These are phyloP conservation scores for Genyomyrus donnyi DNA, from an alignment of 2,113 vertebrate species.

Conservation along the genomic window DNA sequence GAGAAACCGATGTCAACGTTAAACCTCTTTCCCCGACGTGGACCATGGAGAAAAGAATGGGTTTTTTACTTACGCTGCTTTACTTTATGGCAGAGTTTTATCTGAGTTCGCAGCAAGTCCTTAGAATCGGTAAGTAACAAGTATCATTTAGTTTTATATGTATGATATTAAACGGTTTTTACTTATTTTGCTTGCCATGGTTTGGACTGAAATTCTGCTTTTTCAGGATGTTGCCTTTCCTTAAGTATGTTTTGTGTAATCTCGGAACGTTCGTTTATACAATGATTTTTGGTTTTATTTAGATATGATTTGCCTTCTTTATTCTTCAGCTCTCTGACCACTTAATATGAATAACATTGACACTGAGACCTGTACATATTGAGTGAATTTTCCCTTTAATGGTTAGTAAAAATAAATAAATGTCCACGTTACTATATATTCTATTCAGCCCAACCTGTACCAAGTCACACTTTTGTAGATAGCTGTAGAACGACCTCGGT, in stretches of 20 bases:
- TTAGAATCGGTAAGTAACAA: conserved; percentile 80
- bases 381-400: neutral
- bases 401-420: neutral
- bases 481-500: neutral
- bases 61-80: conserved; percentile 66
- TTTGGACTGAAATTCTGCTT: neutral
- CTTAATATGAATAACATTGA: neutral
- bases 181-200: neutral
- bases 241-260: neutral
- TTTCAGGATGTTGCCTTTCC: neutral
- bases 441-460: neutral
- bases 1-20: conserved; percentile 54
- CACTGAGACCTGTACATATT: neutral
- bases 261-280: neutral
- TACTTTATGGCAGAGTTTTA: conserved; percentile 66
- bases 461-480: neutral
- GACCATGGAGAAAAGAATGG: conserved; percentile 63
- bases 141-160: neutral
- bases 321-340: neutral
- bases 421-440: neutral
- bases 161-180: neutral
- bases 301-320: neutral
- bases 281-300: neutral
- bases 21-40: conserved; percentile 49
- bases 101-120: conserved; percentile 76